Evolutionary conservation across 2,113 vertebrate genomes (phyloP).

Genomic region (Chloroceryle aenea): DNA sequence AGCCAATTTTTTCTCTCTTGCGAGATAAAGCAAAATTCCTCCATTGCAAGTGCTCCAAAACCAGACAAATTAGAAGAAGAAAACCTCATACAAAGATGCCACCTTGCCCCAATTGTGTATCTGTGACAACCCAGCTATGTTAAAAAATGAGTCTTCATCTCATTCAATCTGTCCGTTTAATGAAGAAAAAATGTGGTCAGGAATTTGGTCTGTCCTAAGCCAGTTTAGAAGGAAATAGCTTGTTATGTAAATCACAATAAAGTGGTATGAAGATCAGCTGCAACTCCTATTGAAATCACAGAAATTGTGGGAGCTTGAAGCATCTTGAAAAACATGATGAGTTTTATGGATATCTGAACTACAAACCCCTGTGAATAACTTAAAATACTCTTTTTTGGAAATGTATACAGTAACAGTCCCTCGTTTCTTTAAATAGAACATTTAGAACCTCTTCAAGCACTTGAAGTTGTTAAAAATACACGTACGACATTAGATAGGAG

Average conservation of each 20-base stretch:
- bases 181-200: background rate
- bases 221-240: background rate
- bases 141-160: background rate
- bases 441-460: background rate
- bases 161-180: background rate
- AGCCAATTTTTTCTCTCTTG: background rate
- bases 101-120: background rate
- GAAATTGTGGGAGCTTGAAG: background rate
- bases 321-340: background rate
- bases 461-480: background rate
- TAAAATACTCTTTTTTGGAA: background rate
- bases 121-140: background rate
- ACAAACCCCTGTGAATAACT: background rate
- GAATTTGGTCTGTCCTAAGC: background rate
- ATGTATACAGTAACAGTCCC: background rate
- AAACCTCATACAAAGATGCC: fast-evolving
- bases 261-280: background rate
- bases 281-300: background rate
- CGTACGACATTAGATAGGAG: background rate
- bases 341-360: background rate
- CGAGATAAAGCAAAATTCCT: background rate
- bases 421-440: constrained; percentile 20
- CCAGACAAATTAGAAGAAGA: background rate
- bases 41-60: background rate
- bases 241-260: background rate